phyloP scores from a whole-genome alignment of 2,113 vertebrate species.

The Eptesicus fuscus region DNA sequence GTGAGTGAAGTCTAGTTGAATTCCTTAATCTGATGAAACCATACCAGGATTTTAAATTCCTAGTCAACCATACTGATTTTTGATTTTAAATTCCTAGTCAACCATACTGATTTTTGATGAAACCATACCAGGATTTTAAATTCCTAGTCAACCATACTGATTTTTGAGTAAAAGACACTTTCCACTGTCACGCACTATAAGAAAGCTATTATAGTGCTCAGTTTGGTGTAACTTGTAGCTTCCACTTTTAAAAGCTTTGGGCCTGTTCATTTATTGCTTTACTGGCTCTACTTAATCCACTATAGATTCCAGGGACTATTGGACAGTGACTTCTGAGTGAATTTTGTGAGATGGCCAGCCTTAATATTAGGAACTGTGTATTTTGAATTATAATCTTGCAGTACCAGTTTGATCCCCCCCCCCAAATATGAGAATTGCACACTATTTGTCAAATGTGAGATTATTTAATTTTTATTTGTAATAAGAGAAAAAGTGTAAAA shows the following conservation, averaged over 20 bases:
- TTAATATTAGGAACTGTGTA: not conserved
- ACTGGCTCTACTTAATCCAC: not conserved
- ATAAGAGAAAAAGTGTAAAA: not conserved
- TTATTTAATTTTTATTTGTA: conserved; percentile 1
- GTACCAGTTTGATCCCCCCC: not conserved
- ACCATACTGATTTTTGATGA: not conserved
- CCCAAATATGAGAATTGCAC: not conserved
- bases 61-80: not conserved
- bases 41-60: not conserved
- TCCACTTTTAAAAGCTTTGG: not conserved
- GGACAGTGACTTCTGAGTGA: not conserved
- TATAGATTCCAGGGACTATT: not conserved
- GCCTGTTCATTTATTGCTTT: conserved; percentile 34
- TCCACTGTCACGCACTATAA: conserved; percentile 5
- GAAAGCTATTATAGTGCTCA: conserved; percentile 56
- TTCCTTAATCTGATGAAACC: conserved; percentile 16
- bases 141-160: not conserved
- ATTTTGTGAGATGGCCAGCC: not conserved
- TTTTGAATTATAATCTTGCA: not conserved
- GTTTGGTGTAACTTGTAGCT: conserved; percentile 14
- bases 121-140: not conserved
- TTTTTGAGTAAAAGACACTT: conserved; percentile 18
- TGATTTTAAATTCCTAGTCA: not conserved
- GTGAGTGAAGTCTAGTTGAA: not conserved
- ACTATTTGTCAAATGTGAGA: not conserved